These are phyloP conservation scores for Odobenus rosmarus DNA, from an alignment of 2,113 vertebrate species.

Conservation along the genomic window DNA sequence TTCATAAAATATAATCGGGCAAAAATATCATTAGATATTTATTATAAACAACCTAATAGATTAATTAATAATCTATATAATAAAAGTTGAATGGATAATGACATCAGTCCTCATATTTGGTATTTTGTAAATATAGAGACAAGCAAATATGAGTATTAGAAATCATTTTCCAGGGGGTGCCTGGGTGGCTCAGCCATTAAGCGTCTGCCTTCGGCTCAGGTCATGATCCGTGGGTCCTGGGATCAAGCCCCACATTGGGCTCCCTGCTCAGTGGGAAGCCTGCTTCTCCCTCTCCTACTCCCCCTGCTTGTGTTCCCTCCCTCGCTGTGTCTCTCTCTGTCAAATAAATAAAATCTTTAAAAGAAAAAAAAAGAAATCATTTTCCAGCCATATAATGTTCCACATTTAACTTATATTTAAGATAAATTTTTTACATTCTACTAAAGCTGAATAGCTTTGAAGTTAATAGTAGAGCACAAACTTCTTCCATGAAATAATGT, in stretches of 20 bases:
- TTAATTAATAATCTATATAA: neutral
- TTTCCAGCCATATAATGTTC: neutral
- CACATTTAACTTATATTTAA: neutral
- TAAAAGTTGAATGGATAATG: neutral
- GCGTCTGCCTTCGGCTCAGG: too few relatives aligned
- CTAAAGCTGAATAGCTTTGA: neutral
- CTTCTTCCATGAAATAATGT: neutral
- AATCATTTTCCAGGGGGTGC: neutral
- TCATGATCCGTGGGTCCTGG: too few relatives aligned
- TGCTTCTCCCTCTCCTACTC: too few relatives aligned
- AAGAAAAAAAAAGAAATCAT: neutral
- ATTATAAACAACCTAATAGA: neutral
- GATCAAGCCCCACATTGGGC: too few relatives aligned
- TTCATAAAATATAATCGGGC: neutral
- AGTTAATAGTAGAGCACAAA: neutral
- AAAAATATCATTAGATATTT: neutral
- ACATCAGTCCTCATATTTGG: neutral
- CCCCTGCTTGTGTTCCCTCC: too few relatives aligned
- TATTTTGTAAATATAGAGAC: neutral
- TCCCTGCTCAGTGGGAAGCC: too few relatives aligned
- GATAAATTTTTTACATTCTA: neutral
- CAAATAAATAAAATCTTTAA: too few relatives aligned
- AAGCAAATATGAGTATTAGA: neutral
- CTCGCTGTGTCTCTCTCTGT: too few relatives aligned
- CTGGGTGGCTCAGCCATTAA: too few relatives aligned